Evolutionary conservation across 2,888 invertebrate species (phyloP).

Genomic region (Ormyrus rosae): DNA sequence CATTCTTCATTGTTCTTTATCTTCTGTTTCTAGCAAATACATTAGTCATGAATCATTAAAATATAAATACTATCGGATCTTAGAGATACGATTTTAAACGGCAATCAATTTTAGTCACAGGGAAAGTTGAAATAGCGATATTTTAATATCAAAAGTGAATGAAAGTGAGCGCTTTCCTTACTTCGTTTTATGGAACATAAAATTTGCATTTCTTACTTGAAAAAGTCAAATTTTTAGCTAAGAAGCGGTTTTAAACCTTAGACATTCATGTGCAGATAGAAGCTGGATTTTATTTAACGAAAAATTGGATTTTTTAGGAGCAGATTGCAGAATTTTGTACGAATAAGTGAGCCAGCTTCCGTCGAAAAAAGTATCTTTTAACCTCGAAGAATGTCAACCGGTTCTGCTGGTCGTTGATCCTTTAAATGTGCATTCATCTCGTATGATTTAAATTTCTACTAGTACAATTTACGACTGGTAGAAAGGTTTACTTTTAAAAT

Average conservation of each 20-base stretch:
- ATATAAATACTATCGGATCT: no score
- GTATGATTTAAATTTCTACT: background rate
- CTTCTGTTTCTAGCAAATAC: no score
- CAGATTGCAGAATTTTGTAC: background rate
- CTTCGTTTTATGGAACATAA: background rate
- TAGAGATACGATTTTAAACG: slow-evolving; percentile 21
- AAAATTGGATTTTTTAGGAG: background rate
- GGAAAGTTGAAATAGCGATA: slow-evolving; percentile 42
- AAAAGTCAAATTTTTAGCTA: slow-evolving; percentile 6
- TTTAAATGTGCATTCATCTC: background rate
- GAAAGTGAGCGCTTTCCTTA: slow-evolving; percentile 34
- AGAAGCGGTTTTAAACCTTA: slow-evolving; percentile 1
- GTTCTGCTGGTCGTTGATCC: slow-evolving; percentile 26
- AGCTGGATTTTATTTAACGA: background rate
- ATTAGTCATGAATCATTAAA: no score
- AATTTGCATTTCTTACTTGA: slow-evolving; percentile 25
- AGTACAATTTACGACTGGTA: slow-evolving; percentile 6
- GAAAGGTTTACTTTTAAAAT: slow-evolving; percentile 8
- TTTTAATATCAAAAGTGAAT: slow-evolving; percentile 33
- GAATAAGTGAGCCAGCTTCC: background rate
- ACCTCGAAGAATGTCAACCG: slow-evolving; percentile 16
- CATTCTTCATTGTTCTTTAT: background rate
- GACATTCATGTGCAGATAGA: slow-evolving; percentile 1
- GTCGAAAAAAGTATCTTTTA: slow-evolving; percentile 24
- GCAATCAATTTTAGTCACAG: slow-evolving; percentile 14